phyloP scores from a whole-genome alignment of 2,797 vertebrate genomes.

The Poecile montanus region DNA sequence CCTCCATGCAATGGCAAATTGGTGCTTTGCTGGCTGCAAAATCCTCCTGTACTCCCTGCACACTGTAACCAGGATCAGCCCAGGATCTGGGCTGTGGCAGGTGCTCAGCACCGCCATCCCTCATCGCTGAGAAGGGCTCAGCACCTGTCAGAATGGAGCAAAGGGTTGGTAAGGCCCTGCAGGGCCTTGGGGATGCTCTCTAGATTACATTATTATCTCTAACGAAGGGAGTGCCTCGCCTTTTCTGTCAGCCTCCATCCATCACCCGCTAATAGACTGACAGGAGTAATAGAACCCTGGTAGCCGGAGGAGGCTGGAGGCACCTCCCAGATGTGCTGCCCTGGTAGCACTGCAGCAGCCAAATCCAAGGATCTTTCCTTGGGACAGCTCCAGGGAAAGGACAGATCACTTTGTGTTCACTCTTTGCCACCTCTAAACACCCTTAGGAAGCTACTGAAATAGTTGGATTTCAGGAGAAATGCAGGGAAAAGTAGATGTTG shows the following conservation, averaged over 20 bases:
- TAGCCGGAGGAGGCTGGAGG: not conserved
- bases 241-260: constrained; percentile 31
- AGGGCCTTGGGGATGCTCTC: not conserved
- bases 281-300: not conserved
- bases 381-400: not conserved
- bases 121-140: not conserved
- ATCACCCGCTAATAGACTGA: not conserved
- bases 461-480: not conserved
- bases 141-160: not conserved
- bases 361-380: not conserved
- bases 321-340: not conserved
- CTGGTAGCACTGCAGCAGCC: fast-evolving
- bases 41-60: not conserved
- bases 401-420: not conserved
- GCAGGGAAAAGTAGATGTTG: not conserved
- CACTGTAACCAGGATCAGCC: not conserved
- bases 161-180: not conserved
- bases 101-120: not conserved
- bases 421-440: not conserved
- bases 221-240: not conserved
- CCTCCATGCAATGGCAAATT: not conserved
- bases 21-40: not conserved
- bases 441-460: not conserved
- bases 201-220: constrained; percentile 38
- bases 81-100: not conserved